These are phyloP conservation scores for Eucriotettix oculatus DNA, from an alignment of 2,888 invertebrate species.

Conservation along the genomic window DNA sequence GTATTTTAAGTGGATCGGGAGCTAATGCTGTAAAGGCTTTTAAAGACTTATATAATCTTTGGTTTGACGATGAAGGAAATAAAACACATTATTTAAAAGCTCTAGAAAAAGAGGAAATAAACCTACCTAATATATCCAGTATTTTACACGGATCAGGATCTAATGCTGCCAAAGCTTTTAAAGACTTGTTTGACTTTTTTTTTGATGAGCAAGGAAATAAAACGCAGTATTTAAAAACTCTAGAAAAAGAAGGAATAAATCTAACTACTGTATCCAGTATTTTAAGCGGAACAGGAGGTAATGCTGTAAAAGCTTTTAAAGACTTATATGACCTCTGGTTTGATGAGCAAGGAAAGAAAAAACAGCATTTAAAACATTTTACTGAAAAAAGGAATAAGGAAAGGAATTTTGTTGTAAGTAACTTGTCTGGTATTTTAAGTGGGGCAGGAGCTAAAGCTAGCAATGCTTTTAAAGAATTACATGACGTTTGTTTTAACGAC, in stretches of 20 bases:
- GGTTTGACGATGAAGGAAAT: not conserved
- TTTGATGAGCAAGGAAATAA: not conserved
- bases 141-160: not conserved
- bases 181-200: not conserved
- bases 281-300: not conserved
- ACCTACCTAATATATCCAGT: not conserved
- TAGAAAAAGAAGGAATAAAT: not conserved
- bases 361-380: not conserved
- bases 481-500: not conserved
- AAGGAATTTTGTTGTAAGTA: not conserved
- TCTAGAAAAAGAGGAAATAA: not conserved
- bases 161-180: not conserved
- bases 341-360: not conserved
- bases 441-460: not conserved
- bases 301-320: not conserved
- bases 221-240: not conserved
- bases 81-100: not conserved
- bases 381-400: not conserved
- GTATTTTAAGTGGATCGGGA: slow-evolving; percentile 16
- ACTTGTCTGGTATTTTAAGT: not conserved
- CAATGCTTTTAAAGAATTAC: not conserved
- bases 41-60: not conserved
- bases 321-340: not conserved
- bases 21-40: slow-evolving; percentile 11
- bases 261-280: not conserved